These are phyloP conservation scores for Hydrocynus forskahlii DNA, from an alignment of 2,797 vertebrate genomes.

Conservation along the genomic window DNA sequence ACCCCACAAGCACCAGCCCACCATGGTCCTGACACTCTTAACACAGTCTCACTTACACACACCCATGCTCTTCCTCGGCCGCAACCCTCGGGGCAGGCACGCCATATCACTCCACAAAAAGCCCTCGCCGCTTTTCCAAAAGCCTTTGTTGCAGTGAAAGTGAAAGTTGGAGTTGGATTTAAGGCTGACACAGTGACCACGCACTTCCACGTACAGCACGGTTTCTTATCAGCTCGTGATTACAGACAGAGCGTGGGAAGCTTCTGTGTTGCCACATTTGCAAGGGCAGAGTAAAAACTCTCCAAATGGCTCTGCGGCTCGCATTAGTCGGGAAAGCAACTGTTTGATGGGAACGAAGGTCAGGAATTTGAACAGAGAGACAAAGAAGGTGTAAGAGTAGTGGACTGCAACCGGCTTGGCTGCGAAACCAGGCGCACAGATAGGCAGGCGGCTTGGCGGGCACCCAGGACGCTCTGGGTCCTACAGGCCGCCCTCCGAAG, in stretches of 20 bases:
- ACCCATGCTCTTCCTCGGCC: background rate
- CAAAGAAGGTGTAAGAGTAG: slow-evolving; percentile 40
- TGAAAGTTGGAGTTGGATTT: background rate
- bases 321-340: slow-evolving; percentile 31
- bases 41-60: background rate
- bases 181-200: slow-evolving; percentile 37
- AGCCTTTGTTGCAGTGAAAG: background rate
- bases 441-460: slow-evolving; percentile 70
- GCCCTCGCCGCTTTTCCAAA: background rate
- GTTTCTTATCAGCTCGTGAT: slow-evolving; percentile 30
- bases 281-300: slow-evolving; percentile 36
- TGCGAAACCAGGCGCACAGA: slow-evolving; percentile 54
- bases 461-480: slow-evolving; percentile 74
- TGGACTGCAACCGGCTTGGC: slow-evolving; percentile 46
- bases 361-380: slow-evolving; percentile 36
- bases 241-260: slow-evolving; percentile 34
- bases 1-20: background rate
- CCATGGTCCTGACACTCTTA: background rate
- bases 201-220: slow-evolving; percentile 13
- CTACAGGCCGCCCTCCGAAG: slow-evolving; percentile 75
- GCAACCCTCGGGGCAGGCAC: background rate
- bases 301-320: slow-evolving; percentile 15
- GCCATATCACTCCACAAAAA: background rate
- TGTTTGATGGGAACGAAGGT: slow-evolving; percentile 46
- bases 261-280: slow-evolving; percentile 48